A percentile compares a stretch with the other conserved stretches of the same genome.
Evolutionary conservation across 2,888 invertebrate species (phyloP).

Genomic region (Ectropis crepuscularia): DNA sequence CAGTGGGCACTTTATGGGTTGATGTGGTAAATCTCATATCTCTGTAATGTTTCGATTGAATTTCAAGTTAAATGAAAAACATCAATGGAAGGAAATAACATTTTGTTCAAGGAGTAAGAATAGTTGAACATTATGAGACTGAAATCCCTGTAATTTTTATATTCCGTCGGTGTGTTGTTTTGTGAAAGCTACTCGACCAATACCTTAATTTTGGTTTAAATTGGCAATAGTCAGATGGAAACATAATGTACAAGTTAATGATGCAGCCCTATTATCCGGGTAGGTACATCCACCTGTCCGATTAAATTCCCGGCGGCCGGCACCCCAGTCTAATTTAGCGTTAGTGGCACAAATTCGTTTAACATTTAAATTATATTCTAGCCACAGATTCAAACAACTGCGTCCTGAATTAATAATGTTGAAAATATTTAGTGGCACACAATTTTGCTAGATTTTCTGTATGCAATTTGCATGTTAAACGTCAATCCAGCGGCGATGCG

Average conservation of each 20-base stretch:
- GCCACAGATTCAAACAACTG: slow-evolving; percentile 78
- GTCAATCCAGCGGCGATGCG: slow-evolving; percentile 80
- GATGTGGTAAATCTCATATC: no score
- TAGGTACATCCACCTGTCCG: slow-evolving; percentile 63
- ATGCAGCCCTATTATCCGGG: slow-evolving; percentile 8
- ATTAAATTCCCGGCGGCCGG: slow-evolving; percentile 66
- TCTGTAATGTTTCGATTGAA: no score
- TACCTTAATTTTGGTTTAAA: background rate
- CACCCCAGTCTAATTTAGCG: slow-evolving; percentile 71
- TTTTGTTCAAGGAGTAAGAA: no score
- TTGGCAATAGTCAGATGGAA: background rate
- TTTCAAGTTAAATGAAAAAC: no score
- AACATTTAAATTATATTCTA: slow-evolving; percentile 82
- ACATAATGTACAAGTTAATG: slow-evolving; percentile 3
- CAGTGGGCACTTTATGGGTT: no score
- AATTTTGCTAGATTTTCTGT: slow-evolving; percentile 82
- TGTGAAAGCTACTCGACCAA: no score
- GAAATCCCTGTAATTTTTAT: no score
- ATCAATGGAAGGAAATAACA: no score
- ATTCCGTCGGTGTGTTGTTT: no score
- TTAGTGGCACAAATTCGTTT: slow-evolving; percentile 79
- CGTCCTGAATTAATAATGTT: slow-evolving; percentile 78
- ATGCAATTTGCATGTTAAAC: slow-evolving; percentile 85
- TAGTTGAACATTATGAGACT: no score
- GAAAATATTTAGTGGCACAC: slow-evolving; percentile 81